Conservation (phyloP, 2,797 vertebrate species). For the Apogon talboti region DNA sequence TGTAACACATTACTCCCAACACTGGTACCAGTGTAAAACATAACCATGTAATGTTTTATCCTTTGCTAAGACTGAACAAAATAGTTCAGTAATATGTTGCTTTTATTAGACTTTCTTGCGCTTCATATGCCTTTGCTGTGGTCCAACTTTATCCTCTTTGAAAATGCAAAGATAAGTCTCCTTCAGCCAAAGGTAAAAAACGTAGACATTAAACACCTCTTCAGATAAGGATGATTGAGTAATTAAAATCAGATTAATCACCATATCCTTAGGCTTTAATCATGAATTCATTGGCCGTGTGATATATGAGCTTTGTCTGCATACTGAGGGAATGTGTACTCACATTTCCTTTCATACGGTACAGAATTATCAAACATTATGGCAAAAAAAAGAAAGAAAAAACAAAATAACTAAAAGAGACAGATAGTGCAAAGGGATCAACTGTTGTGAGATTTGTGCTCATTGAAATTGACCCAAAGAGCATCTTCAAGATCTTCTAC, state of each 20-base stretch:
- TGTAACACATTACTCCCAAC: too few relatives aligned
- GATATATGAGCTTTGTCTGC: conserved; percentile 43
- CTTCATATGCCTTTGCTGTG: background rate
- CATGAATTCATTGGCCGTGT: conserved; percentile 38
- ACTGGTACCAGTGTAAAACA: too few relatives aligned
- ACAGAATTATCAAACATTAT: background rate
- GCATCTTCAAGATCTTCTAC: conserved; percentile 62
- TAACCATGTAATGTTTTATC: too few relatives aligned
- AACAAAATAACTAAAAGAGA: conserved; percentile 3
- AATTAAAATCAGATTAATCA: conserved; percentile 70
- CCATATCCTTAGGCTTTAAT: conserved; percentile 45
- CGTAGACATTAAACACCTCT: conserved; percentile 46
- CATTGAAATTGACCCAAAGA: conserved; percentile 72
- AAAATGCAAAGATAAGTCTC: conserved; percentile 36
- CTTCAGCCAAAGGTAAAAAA: conserved; percentile 44
- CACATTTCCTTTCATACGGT: conserved; percentile 17
- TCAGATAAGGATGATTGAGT: conserved; percentile 53
- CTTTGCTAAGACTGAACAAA: too few relatives aligned
- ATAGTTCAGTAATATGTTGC: background rate
- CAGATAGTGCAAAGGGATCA: conserved; percentile 39
- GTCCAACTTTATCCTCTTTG: conserved; percentile 1
- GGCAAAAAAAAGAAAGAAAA: conserved; percentile 6
- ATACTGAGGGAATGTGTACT: conserved; percentile 23
- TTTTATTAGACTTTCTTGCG: background rate
- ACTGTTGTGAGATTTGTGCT: conserved; percentile 42